Conservation (phyloP, 2,888 invertebrate species). For the Hypomecis atomaria region DNA sequence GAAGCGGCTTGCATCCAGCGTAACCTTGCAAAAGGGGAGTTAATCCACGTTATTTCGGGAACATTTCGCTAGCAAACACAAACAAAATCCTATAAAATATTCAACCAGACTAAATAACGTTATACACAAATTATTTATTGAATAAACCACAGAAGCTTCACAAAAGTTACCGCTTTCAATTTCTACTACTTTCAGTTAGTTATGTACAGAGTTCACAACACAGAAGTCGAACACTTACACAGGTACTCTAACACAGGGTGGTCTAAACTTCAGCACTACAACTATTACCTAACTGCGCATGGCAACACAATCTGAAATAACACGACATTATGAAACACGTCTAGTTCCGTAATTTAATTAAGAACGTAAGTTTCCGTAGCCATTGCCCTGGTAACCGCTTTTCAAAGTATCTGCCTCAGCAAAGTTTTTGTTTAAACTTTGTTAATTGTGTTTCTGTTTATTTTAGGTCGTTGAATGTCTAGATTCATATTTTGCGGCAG, state of each 20-base stretch:
- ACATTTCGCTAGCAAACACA: too few relatives aligned
- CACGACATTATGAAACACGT: conserved; percentile 35
- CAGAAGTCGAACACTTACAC: neutral
- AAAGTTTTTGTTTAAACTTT: conserved; percentile 39
- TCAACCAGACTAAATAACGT: too few relatives aligned
- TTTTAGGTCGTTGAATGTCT: conserved; percentile 36
- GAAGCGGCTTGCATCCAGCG: too few relatives aligned
- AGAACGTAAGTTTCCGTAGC: conserved; percentile 33
- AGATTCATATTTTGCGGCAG: conserved; percentile 20
- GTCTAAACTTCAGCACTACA: conserved; percentile 15
- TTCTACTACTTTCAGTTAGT: neutral
- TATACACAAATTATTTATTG: too few relatives aligned
- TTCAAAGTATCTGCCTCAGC: conserved; percentile 33
- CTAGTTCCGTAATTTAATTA: conserved; percentile 39
- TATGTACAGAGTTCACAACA: neutral
- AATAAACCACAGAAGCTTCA: too few relatives aligned
- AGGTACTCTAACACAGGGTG: neutral
- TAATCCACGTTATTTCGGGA: too few relatives aligned
- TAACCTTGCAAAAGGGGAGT: too few relatives aligned
- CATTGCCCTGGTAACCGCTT: conserved; percentile 38
- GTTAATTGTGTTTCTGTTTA: conserved; percentile 43
- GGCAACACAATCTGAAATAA: conserved; percentile 25
- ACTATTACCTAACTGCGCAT: conserved; percentile 14
- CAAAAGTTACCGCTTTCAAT: neutral
- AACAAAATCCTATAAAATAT: too few relatives aligned